Evolutionary conservation across 2,113 vertebrate species (phyloP), one percentile per base, ranked within the genome.

Genomic region (Dromaius novaehollandiae): DNA sequence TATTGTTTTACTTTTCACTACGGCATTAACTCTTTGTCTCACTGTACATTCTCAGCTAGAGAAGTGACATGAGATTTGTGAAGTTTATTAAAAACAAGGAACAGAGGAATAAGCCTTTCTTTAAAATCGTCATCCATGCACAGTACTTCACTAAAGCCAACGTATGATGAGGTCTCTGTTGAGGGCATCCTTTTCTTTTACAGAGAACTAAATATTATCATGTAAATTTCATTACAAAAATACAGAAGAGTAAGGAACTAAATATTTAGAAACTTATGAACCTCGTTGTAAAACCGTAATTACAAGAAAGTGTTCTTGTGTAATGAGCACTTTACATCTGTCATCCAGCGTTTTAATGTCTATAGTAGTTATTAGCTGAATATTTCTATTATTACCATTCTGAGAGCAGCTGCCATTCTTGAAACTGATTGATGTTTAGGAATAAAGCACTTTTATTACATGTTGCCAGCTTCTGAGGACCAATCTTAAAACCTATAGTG

Each of bases 401-500:
- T 87, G 79, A 91, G 91, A 98, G 94, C 86, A 95, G 82, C 91
- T 97, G 96, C 96, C 91, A 93, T 95, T 97, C 96, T 97, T 96
- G 96, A 97, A 97, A 95, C 85, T 98, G 97, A 97, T 97, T 96
- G 98, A 98, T 97, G 95, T 97, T 97, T 96, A 77, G 89, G 94
- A 98, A 98, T 97, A 97, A 97, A 98, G 81, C 89, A 93, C 91
- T 95, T 97, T 94, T 97, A 97, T 98, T 98, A 97, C 84, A 96
- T 79, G 93, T 96, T 98, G 96, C 97, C 96, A 97, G 17, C 91
- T 97, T 97, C 92, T 96, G 93, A 97, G 89, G 90, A 88, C 88
- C 88, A 95, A 77, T 97, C 81, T 97, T 95, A 92, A 84, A 97
- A 96, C 89, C 88, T 95, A 64, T 82, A 69, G 77, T 63, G 32